Evolutionary conservation across 2,888 invertebrate genomes (phyloP).

Genomic region (Isotomurus palustris): DNA sequence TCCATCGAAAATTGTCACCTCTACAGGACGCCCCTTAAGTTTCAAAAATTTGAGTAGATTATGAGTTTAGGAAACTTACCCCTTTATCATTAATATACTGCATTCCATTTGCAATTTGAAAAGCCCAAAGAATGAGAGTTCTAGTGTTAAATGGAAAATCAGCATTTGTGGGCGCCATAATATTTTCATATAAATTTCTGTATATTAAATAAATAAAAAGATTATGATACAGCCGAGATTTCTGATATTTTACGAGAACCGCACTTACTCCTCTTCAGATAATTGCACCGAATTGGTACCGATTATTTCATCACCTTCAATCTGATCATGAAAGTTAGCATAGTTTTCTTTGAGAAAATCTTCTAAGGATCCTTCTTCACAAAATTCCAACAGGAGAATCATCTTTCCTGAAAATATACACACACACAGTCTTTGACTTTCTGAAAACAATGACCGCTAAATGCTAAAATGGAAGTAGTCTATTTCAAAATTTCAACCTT

Average conservation of each 20-base stretch:
- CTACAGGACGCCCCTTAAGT: no score
- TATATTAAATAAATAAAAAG: neutral
- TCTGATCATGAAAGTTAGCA: conserved; percentile 1
- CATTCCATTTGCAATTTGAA: conserved; percentile 16
- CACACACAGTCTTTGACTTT: neutral
- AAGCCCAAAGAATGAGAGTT: conserved; percentile 9
- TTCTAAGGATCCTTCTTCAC: conserved; percentile 11
- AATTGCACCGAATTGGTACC: neutral
- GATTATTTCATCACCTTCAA: conserved; percentile 5
- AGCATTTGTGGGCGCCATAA: neutral
- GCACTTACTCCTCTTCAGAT: neutral
- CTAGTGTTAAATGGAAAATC: conserved; percentile 2
- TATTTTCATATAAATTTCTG: conserved; percentile 18
- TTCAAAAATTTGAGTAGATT: no score
- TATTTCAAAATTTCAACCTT: conserved; percentile 6
- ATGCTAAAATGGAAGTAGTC: neutral
- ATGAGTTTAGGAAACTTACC: neutral
- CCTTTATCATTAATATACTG: conserved; percentile 6
- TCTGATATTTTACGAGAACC: neutral
- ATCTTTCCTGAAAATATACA: conserved; percentile 7
- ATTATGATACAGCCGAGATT: neutral
- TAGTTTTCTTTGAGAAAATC: conserved; percentile 13
- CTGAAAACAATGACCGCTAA: neutral
- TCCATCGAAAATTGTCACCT: no score
- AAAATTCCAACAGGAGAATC: conserved; percentile 12